phyloP scores from a whole-genome alignment of 64 coral and sea anemone species.

The Actinia equina region DNA sequence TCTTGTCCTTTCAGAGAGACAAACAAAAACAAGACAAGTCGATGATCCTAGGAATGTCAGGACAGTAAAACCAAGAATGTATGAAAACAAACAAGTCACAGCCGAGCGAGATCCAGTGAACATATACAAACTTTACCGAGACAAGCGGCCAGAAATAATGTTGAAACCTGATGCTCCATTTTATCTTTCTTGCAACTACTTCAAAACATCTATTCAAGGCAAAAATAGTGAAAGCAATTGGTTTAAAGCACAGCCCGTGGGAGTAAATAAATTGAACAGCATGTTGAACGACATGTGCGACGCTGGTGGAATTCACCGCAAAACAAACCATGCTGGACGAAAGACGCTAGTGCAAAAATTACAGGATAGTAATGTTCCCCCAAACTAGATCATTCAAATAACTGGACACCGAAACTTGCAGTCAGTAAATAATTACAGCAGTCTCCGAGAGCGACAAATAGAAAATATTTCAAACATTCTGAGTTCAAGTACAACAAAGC shows the following conservation, averaged over 20 bases:
- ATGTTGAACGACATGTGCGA: slow-evolving; percentile 18
- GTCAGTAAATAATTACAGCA: slow-evolving; percentile 33
- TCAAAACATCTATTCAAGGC: slow-evolving; percentile 29
- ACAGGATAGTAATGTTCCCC: slow-evolving; percentile 26
- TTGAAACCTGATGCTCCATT: slow-evolving; percentile 38
- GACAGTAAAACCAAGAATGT: slow-evolving; percentile 30
- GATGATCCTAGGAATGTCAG: slow-evolving; percentile 29
- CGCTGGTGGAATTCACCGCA: slow-evolving; percentile 1
- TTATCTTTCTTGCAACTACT: slow-evolving; percentile 36
- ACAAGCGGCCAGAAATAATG: slow-evolving; percentile 37
- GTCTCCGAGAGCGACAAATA: not conserved
- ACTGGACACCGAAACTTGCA: slow-evolving; percentile 38
- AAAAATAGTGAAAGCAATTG: slow-evolving; percentile 9
- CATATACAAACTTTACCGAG: slow-evolving; percentile 45
- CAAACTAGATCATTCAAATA: slow-evolving; percentile 40
- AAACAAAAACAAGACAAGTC: slow-evolving; percentile 31
- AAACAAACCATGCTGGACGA: slow-evolving; percentile 26
- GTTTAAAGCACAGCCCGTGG: not conserved
- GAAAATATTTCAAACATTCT: too few species aligned
- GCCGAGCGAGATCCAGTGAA: slow-evolving; percentile 38
- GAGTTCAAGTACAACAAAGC: too few species aligned
- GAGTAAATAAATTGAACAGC: slow-evolving; percentile 45
- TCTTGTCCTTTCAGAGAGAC: slow-evolving; percentile 29
- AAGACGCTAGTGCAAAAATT: slow-evolving; percentile 20
- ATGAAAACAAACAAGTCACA: slow-evolving; percentile 34